Evolutionary conservation across 2,888 invertebrate species (phyloP).

Genomic region (Drosophila antonietae): DNA sequence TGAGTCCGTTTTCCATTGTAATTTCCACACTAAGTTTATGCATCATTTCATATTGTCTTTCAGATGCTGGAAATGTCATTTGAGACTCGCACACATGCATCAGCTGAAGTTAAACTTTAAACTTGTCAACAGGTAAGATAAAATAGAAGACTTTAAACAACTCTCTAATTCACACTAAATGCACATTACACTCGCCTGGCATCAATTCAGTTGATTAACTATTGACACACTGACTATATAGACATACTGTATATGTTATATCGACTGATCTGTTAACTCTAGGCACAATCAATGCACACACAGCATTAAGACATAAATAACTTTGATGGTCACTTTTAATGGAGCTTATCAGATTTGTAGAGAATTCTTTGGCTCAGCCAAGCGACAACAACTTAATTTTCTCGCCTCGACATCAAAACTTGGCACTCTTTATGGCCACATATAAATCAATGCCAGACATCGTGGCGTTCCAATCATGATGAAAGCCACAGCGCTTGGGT

Average conservation of each 20-base stretch:
- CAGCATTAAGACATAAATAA: slow-evolving; percentile 66
- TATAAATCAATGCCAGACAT: slow-evolving; percentile 69
- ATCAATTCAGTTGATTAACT: slow-evolving; percentile 46
- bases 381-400: slow-evolving; percentile 74
- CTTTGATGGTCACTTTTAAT: slow-evolving; percentile 68
- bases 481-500: slow-evolving; percentile 62
- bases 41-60: not conserved
- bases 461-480: slow-evolving; percentile 61
- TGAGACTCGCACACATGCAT: slow-evolving; percentile 2
- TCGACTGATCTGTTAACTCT: slow-evolving; percentile 65
- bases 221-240: slow-evolving; percentile 36
- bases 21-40: not conserved
- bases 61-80: not conserved
- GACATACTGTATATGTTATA: slow-evolving; percentile 1
- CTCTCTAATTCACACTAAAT: slow-evolving; percentile 19
- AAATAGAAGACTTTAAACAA: slow-evolving; percentile 3
- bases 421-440: slow-evolving; percentile 59
- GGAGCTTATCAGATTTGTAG: slow-evolving; percentile 59
- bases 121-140: slow-evolving; percentile 13
- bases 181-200: not conserved
- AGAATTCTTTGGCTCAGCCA: slow-evolving; percentile 22
- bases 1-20: not conserved
- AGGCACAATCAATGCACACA: slow-evolving; percentile 45
- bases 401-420: slow-evolving; percentile 71
- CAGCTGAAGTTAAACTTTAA: not conserved